Conservation (phyloP, 2,113 vertebrate species). For the Fulica atra region DNA sequence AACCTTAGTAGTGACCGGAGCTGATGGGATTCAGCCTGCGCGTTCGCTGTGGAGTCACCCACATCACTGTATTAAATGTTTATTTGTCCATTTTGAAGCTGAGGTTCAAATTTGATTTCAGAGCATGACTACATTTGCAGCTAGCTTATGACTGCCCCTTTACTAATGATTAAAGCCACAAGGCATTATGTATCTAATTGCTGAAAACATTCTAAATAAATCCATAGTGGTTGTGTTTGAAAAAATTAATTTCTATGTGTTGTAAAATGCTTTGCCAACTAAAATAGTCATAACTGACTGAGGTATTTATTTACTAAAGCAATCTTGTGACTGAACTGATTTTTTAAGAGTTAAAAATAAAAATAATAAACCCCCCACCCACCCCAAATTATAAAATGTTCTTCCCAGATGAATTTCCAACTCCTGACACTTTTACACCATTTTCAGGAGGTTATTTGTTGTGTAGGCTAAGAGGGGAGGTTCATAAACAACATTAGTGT, state of each 20-base stretch:
- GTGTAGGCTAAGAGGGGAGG: neutral
- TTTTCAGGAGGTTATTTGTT: neutral
- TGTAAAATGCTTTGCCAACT: neutral
- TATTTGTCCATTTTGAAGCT: neutral
- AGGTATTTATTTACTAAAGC: neutral
- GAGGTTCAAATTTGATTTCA: neutral
- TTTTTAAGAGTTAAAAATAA: neutral
- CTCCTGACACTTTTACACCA: neutral
- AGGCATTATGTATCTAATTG: neutral
- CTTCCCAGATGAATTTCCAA: neutral
- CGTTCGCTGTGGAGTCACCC: neutral
- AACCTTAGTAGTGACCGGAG: neutral
- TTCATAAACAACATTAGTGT: neutral
- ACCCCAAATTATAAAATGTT: neutral
- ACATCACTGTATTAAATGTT: neutral
- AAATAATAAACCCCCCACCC: neutral
- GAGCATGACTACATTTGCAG: neutral
- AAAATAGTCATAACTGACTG: neutral
- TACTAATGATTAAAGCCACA: neutral
- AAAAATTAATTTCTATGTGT: neutral
- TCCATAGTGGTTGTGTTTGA: neutral
- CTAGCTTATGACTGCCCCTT: neutral
- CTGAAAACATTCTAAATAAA: neutral
- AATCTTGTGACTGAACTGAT: neutral
- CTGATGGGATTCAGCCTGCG: neutral